phyloP scores from a whole-genome alignment of 1,140 invertebrate species.

The Formica exsecta region DNA sequence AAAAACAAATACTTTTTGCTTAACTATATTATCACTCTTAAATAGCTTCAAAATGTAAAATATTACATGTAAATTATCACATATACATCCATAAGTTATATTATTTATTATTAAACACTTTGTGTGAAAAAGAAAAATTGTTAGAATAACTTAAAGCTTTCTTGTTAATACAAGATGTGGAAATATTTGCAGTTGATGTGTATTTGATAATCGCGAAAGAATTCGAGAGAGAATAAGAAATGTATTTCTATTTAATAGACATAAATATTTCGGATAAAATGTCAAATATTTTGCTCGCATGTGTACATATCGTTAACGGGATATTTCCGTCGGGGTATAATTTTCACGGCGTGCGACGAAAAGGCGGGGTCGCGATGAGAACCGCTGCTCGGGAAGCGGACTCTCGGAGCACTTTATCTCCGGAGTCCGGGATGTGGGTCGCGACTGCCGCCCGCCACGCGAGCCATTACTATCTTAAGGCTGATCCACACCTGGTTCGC shows the following conservation, averaged over 20 bases:
- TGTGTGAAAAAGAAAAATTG: background rate
- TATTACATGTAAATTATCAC: background rate
- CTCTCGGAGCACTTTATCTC: slow-evolving; percentile 81
- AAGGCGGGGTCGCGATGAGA: slow-evolving; percentile 82
- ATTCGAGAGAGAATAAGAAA: background rate
- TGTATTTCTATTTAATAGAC: background rate
- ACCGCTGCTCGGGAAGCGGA: slow-evolving; percentile 80
- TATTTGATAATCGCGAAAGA: background rate
- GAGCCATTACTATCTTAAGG: slow-evolving; percentile 76
- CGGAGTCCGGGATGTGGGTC: slow-evolving; percentile 82
- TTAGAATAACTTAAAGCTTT: background rate
- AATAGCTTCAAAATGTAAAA: background rate
- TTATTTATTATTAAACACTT: background rate
- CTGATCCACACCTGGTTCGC: slow-evolving; percentile 74
- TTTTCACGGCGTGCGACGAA: background rate
- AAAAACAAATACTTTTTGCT: too few species aligned
- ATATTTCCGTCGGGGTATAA: background rate
- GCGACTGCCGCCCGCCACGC: slow-evolving; percentile 83
- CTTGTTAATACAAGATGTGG: background rate
- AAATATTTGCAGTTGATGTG: background rate
- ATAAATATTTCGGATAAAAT: background rate
- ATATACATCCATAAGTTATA: background rate
- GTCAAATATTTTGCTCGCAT: background rate
- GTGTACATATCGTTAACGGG: background rate
- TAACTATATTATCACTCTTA: too few species aligned